These are phyloP conservation scores for Malacoraja senta DNA, from an alignment of 2,797 vertebrate species.

Conservation along the genomic window DNA sequence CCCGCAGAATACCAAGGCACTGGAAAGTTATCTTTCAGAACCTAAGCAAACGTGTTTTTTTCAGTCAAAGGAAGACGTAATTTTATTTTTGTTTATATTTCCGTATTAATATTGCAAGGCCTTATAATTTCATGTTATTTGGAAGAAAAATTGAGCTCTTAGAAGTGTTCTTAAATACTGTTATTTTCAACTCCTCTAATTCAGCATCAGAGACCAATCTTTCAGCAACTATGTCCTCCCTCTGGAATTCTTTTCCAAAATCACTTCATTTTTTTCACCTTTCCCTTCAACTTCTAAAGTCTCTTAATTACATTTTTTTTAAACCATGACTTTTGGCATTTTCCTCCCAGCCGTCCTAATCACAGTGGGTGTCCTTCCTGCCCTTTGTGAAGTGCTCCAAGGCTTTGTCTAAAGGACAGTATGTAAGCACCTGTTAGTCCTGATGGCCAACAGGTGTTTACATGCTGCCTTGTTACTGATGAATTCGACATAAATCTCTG, in stretches of 20 bases:
- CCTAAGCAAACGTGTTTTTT: background rate
- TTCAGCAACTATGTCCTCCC: background rate
- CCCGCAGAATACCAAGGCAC: background rate
- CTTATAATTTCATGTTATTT: background rate
- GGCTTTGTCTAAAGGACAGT: background rate
- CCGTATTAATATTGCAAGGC: background rate
- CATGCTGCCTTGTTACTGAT: background rate
- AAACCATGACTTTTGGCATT: background rate
- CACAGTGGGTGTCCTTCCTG: background rate
- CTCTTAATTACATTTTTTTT: background rate
- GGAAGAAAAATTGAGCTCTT: background rate
- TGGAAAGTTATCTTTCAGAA: background rate
- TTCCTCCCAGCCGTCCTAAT: background rate
- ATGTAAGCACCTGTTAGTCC: background rate
- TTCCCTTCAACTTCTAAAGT: background rate
- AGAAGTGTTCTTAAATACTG: background rate
- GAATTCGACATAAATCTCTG: background rate
- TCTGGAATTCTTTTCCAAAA: slow-evolving; percentile 10
- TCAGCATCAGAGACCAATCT: background rate
- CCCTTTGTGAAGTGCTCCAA: background rate
- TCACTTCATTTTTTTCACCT: background rate
- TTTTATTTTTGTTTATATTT: background rate
- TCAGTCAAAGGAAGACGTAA: background rate
- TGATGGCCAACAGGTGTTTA: no score
- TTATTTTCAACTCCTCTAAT: background rate